A percentile compares a stretch with the other conserved stretches of the same genome.
Evolutionary conservation across 2,888 invertebrate genomes (phyloP).

Genomic region (Tricholauxania praeusta): DNA sequence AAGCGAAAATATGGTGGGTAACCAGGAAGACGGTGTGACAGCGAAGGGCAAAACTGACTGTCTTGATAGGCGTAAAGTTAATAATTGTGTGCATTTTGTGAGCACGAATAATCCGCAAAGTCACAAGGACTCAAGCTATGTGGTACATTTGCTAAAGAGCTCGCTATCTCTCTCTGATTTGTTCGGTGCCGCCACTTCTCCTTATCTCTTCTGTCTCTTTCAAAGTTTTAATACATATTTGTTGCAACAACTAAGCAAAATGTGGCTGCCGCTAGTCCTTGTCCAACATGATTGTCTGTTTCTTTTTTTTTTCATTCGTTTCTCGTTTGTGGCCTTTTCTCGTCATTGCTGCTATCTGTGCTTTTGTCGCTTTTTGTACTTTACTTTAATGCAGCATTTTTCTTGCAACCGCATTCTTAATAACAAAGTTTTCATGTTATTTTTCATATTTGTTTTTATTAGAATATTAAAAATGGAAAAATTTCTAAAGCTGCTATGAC

Average conservation of each 20-base stretch:
- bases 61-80: slow-evolving; percentile 25
- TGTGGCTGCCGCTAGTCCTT: slow-evolving; percentile 5
- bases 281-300: slow-evolving; percentile 8
- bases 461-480: slow-evolving; percentile 9
- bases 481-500: no score
- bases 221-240: neutral
- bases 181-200: neutral
- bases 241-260: slow-evolving; percentile 1
- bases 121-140: slow-evolving; percentile 36
- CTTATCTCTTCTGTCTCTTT: neutral
- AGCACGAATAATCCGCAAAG: slow-evolving; percentile 41
- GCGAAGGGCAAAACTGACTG: neutral
- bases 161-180: neutral
- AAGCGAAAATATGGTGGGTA: no score
- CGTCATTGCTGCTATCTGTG: neutral
- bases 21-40: no score
- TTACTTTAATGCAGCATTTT: slow-evolving; percentile 19
- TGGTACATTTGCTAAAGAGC: no score
- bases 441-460: slow-evolving; percentile 12
- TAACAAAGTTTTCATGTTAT: slow-evolving; percentile 14
- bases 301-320: neutral
- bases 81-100: slow-evolving; percentile 38
- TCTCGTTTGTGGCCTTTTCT: neutral
- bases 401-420: slow-evolving; percentile 13
- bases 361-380: neutral